Percentiles rank a stretch among this genome's conserved stretches.
Conservation (phyloP, 2,888 invertebrate species). For the Rutpela maculata region DNA sequence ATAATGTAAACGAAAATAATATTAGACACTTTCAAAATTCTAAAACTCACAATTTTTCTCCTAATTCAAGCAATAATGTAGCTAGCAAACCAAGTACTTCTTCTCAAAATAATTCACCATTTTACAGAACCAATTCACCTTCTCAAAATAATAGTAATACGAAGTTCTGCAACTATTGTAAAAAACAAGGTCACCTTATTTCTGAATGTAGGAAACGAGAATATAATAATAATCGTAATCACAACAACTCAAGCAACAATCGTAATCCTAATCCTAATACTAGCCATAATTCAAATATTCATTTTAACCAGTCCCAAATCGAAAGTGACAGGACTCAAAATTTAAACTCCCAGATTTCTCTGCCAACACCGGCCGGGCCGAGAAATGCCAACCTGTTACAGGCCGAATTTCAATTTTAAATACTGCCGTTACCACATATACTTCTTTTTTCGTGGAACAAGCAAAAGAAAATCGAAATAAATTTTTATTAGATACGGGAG, state of each 20-base stretch:
- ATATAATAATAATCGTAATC: conserved; percentile 46
- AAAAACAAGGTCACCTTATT: conserved; percentile 52
- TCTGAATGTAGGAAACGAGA: conserved; percentile 51
- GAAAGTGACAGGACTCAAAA: neutral
- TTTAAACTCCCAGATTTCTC: conserved; percentile 37
- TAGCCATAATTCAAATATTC: conserved; percentile 3
- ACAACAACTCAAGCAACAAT: conserved; percentile 21
- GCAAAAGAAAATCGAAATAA: conserved; percentile 3
- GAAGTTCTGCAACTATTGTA: conserved; percentile 51
- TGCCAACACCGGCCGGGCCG: conserved; percentile 36
- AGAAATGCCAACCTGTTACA: conserved; percentile 25
- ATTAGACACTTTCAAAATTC: neutral
- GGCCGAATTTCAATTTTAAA: conserved; percentile 46
- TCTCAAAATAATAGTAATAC: conserved; percentile 4
- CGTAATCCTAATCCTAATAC: conserved; percentile 3
- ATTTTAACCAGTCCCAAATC: neutral
- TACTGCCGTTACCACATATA: conserved; percentile 27
- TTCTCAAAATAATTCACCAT: conserved; percentile 16
- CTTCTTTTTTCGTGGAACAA: conserved; percentile 17
- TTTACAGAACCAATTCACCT: conserved; percentile 23
- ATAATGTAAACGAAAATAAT: conserved; percentile 12
- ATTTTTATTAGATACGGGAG: conserved; percentile 45
- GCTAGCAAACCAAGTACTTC: neutral
- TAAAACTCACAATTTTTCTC: neutral
- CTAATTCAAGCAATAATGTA: neutral